These are phyloP conservation scores for Brienomyrus brachyistius DNA, from an alignment of 2,113 vertebrate species.

Conservation along the genomic window DNA sequence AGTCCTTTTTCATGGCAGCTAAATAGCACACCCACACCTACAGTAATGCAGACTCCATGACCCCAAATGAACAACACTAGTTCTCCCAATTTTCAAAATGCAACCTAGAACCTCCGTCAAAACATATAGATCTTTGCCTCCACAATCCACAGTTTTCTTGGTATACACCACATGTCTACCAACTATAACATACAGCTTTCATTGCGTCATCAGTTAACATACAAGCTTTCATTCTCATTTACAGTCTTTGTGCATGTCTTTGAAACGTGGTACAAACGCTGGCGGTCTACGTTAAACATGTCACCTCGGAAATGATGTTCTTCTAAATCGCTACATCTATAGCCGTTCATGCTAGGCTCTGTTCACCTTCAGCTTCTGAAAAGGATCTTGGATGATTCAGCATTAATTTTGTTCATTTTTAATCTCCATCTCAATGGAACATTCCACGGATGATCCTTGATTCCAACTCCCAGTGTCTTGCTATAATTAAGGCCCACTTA, in stretches of 20 bases:
- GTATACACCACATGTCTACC: background rate
- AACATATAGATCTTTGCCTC: background rate
- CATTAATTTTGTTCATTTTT: background rate
- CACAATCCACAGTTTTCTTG: background rate
- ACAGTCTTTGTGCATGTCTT: background rate
- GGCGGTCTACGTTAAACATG: background rate
- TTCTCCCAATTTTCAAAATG: background rate
- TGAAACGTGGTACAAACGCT: background rate
- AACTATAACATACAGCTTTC: background rate
- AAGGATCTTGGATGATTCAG: background rate
- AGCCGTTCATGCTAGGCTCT: background rate
- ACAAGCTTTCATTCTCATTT: background rate
- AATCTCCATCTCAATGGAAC: background rate
- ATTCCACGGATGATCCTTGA: background rate
- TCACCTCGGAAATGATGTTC: background rate
- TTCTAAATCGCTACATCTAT: background rate
- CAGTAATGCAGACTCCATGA: background rate
- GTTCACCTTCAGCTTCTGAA: background rate
- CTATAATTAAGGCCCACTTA: slow-evolving; percentile 18
- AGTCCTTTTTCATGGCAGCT: background rate
- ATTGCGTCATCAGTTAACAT: background rate
- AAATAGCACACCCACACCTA: background rate
- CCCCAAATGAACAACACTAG: background rate
- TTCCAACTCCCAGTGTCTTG: background rate
- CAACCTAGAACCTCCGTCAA: background rate